Evolutionary conservation across 2,888 invertebrate species (phyloP), one percentile per base, ranked within the genome.

Genomic region (Carcina quercana): DNA sequence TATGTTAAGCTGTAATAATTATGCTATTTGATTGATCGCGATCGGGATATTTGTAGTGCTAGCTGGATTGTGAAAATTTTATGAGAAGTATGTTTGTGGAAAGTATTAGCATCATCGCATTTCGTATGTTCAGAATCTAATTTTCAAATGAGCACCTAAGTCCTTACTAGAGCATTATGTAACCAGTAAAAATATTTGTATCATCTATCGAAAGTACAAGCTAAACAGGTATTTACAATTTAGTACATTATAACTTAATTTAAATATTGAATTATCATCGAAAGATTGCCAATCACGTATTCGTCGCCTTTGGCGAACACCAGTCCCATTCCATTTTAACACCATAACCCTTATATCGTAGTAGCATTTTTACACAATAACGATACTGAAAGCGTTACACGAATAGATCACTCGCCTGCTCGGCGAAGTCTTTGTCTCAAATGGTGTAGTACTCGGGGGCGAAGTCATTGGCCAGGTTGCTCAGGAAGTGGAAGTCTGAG

Each of bases 401-500:
- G 70, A 85, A 85, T 59, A 84, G 69, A 71, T 83, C 68, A 58
- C 72, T 78, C 64, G 83, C 75, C 73, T 80, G 79, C 54, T 84
- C 83, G 75, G 72, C 76, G 66, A 80, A 78, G 56, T 84, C 85
- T 82, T 84, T 84, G 64, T 84, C 84, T 85, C 85, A 85, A 75
- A 85, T 85, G 66, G 84, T 85, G 71, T 96, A 96, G 71, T 96
- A 96, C 72, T 96, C 96, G 5, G 95, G 95, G 12, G 93, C 94
- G 69, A 95, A 96, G 69, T 96, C 96, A 69, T 95, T 96, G 43
- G 95, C 94, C 60, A 96, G 85, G 69, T 94, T 96, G 76, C 95
- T 94, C 42, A 96, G 87, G 70, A 96, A 96, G 73, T 96, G 96
- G 76, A 96, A 96, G 74, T 96, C 96, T 15, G 95, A 94, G n/a